Conservation (phyloP, 2,888 invertebrate species). For the Drosophila sordidula region DNA sequence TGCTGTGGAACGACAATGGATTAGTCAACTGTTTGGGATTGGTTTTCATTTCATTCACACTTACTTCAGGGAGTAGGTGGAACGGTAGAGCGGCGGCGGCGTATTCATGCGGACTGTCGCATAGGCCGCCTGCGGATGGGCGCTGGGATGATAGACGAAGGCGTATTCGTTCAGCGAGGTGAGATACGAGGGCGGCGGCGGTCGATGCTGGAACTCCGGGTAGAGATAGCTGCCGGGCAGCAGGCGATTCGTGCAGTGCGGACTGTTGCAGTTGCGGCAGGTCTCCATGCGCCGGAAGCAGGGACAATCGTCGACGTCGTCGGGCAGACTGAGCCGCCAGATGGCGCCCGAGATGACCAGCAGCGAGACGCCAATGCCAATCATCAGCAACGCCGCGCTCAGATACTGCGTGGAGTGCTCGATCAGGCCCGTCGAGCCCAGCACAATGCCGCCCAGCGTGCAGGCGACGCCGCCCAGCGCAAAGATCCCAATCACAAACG, state of each 20-base stretch:
- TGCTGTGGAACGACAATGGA: slow-evolving; percentile 30
- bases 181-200: slow-evolving; percentile 97
- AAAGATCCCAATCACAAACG: slow-evolving; percentile 84
- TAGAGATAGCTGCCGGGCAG: slow-evolving; percentile 94
- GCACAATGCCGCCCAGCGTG: slow-evolving; percentile 84
- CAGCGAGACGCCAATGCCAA: slow-evolving; percentile 93
- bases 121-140: slow-evolving; percentile 82
- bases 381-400: slow-evolving; percentile 84
- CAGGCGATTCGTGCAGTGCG: slow-evolving; percentile 91
- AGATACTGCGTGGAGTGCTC: slow-evolving; percentile 84
- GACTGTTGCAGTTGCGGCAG: slow-evolving; percentile 86
- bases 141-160: slow-evolving; percentile 89
- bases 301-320: slow-evolving; percentile 89
- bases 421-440: slow-evolving; percentile 84
- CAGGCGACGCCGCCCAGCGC: slow-evolving; percentile 84
- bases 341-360: slow-evolving; percentile 97
- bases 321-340: slow-evolving; percentile 94
- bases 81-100: slow-evolving; percentile 96
- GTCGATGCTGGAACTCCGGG: slow-evolving; percentile 97
- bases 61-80: slow-evolving; percentile 92
- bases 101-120: slow-evolving; percentile 86
- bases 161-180: slow-evolving; percentile 98
- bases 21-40: background rate
- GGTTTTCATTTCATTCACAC: slow-evolving; percentile 6
- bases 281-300: slow-evolving; percentile 87